Evolutionary conservation across 2,113 vertebrate genomes (phyloP).

Genomic region (Sigmodon hispidus): DNA sequence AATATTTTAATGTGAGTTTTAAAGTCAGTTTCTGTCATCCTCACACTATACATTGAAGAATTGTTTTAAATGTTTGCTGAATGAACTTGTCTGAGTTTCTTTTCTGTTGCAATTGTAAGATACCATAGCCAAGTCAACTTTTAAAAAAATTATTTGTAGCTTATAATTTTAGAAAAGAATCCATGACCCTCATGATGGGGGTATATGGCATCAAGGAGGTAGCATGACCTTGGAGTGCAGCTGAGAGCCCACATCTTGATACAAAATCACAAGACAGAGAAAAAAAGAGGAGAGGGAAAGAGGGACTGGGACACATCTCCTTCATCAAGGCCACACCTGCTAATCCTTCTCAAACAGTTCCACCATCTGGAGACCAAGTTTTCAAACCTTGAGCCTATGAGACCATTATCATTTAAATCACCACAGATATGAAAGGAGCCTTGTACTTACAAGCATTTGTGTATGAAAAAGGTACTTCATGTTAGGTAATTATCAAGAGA

Average conservation of each 20-base stretch:
- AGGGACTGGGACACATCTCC: not conserved
- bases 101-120: not conserved
- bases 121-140: not conserved
- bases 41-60: not conserved
- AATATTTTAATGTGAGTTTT: not conserved
- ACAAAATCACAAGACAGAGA: not conserved
- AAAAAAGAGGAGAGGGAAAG: not conserved
- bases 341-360: not conserved
- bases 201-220: not conserved
- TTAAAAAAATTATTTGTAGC: not conserved
- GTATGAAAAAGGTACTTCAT: not conserved
- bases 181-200: not conserved
- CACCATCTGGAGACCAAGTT: not conserved
- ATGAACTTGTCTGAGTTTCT: not conserved
- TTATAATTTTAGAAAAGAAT: not conserved
- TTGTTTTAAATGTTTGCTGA: not conserved
- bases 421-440: not conserved
- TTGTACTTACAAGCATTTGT: not conserved
- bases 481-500: not conserved
- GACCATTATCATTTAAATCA: not conserved
- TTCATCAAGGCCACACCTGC: not conserved
- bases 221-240: not conserved
- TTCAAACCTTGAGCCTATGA: not conserved
- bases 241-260: not conserved
- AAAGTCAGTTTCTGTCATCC: not conserved